Evolutionary conservation across 2,113 vertebrate species (phyloP), one percentile per base, ranked within the genome.

Genomic region (Raja brachyura): DNA sequence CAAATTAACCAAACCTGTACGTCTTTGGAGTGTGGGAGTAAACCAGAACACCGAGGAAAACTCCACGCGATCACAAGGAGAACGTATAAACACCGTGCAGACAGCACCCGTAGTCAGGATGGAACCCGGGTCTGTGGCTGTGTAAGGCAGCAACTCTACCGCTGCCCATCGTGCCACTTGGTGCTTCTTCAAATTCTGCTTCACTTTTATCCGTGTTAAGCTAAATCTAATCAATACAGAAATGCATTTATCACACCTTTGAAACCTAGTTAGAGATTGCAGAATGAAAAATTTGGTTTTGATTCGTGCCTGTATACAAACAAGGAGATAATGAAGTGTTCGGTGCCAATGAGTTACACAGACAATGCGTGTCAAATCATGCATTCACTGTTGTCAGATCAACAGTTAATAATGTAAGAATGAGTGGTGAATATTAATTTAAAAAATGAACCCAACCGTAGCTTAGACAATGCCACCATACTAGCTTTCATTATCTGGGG

Each of bases 251-350:
- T 61, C 22, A 14, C 83, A 61, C 13, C 56, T 61, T 61, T 5
- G 13, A n/a, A 56, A 59, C 83, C 83, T 59, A 56, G 14, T 3
- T 25, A 61, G 56, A 13, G 56, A 56, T 48, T 28, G 9, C 25
- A n/a, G 83, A 59, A 86, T 61, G 25, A 86, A 25, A 59, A 59
- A 28, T 86, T 83, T n/a, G 83, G 56, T 86, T 86, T 25, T 86
- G 56, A 86, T n/a, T 86, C 31, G 28, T 86, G 59, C 56, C 75
- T 77, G 25, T 25, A 18, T 56, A 59, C 22, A 22, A 79, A 79
- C 18, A 54, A 79, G 5, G 16, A 56, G 48, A 56, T 9, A 56
- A 56, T 59, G 56, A 13, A n/a, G 22, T 59, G 11, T 8, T 61
- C 5, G 16, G 14, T 61, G 28, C 11, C 56, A 86, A 86, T 63